Base-by-base conservation (phyloP, 2,113 vertebrate species). In the Anarhynchus alexandrinus region DNA sequence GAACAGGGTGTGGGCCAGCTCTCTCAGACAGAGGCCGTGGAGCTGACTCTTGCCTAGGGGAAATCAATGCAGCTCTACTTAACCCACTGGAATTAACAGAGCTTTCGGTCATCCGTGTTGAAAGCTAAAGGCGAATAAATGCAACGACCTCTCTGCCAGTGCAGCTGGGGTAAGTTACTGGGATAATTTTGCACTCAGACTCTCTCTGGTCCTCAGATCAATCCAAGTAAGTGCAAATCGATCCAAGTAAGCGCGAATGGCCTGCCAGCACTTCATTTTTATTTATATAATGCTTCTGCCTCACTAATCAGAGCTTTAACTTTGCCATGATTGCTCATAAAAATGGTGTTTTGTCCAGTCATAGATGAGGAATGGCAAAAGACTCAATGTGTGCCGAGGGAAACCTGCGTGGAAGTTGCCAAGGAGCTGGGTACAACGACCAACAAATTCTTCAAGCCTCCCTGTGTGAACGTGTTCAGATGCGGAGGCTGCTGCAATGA, bases 331-430 rank as follows among this genome's bases (percentile, higher is more conserved):
- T 73, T 64, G 71, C 42, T 81, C 57, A 76, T 82, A 90, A 90
- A 80, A 84, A 62, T 22, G 52, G 26, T 95, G 26, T 81, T 96
- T 86, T 96, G 86, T 93, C 34, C 86, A 99, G 99, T 99, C 87
- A 99, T 99, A 94, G 99, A 99, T 64, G 99, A 99, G 49, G 99
- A 99, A 95, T 99, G 99, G 99, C 99, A 99, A 96, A 98, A 98
- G 91, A 99, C 99, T 26, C 99, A 99, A 94, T 99, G 99, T 38
- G 98, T 98, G 97, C 99, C 99, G 45, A 98, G 99, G 95, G 99
- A 99, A 98, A 99, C 99, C 4, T 99, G 99, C 0, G 98, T 99
- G 17, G 99, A 99, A 71, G 99, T 99, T 66, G 99, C 99, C 91
- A 99, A 99, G 74, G 99, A 99, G 95, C 96, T 99, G 66, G 99